phyloP scores from a whole-genome alignment of 2,113 vertebrate genomes.

The Cathartes aura region DNA sequence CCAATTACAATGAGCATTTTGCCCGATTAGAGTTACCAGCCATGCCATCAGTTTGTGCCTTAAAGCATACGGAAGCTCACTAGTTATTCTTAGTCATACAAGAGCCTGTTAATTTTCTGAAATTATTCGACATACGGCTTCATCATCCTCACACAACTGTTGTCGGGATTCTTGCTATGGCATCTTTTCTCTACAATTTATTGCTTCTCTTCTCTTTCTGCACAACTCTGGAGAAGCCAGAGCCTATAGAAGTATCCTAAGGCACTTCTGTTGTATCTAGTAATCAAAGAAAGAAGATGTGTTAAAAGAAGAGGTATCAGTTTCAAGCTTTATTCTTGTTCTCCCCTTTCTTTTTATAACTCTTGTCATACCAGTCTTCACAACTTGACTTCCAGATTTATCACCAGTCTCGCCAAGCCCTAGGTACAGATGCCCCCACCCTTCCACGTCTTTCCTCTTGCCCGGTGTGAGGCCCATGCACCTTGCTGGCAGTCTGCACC shows the following conservation, averaged over 20 bases:
- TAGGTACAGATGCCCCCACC: neutral
- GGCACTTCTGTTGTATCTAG: neutral
- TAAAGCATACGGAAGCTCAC: neutral
- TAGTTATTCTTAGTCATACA: slow-evolving; percentile 22
- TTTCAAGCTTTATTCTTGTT: neutral
- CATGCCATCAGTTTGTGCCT: slow-evolving; percentile 10
- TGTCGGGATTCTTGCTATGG: neutral
- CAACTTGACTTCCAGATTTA: neutral
- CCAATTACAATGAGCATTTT: slow-evolving; percentile 20
- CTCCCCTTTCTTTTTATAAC: neutral
- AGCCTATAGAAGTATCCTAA: neutral
- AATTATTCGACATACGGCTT: neutral
- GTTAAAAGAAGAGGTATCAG: neutral
- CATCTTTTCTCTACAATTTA: neutral
- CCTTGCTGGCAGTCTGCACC: neutral
- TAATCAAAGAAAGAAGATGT: neutral
- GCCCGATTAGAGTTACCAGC: neutral
- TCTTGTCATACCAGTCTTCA: neutral
- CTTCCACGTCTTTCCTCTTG: neutral
- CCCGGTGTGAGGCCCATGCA: neutral
- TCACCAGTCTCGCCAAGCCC: neutral
- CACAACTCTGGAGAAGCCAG: neutral
- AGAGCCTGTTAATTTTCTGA: slow-evolving; percentile 16
- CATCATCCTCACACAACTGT: neutral
- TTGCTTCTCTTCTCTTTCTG: neutral